These are phyloP conservation scores for Catalaphyllia jardinei DNA, from an alignment of 64 coral and sea anemone genomes.

Conservation along the genomic window DNA sequence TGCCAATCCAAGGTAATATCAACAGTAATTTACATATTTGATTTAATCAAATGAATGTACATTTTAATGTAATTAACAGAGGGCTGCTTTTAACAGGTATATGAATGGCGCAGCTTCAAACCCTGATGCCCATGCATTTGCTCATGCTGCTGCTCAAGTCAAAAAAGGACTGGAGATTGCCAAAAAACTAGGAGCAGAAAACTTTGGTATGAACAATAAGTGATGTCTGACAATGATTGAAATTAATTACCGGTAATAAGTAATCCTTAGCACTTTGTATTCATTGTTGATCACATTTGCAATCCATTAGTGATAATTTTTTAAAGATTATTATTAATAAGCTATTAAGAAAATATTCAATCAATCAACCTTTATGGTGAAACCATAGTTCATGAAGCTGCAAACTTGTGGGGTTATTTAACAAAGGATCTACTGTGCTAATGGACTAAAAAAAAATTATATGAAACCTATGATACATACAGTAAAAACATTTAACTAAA, in stretches of 20 bases:
- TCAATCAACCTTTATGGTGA: too few species aligned
- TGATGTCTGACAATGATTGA: background rate
- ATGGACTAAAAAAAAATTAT: too few species aligned
- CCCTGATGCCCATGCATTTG: slow-evolving; percentile 90
- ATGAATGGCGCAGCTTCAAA: slow-evolving; percentile 91
- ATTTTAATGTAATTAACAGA: background rate
- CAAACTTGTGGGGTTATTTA: too few species aligned
- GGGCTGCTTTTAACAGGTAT: slow-evolving; percentile 49
- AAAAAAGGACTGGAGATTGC: slow-evolving; percentile 92
- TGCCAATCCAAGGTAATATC: slow-evolving; percentile 70
- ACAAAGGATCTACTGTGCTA: too few species aligned
- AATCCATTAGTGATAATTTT: too few species aligned
- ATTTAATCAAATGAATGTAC: background rate
- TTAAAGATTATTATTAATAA: too few species aligned
- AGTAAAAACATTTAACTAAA: too few species aligned
- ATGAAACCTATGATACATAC: too few species aligned
- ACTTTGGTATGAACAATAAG: slow-evolving; percentile 71
- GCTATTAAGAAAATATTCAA: background rate
- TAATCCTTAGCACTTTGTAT: too few species aligned
- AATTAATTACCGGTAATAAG: background rate
- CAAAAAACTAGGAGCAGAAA: slow-evolving; percentile 92
- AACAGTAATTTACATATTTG: background rate
- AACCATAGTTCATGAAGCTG: too few species aligned
- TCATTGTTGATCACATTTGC: too few species aligned
- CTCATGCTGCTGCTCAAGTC: slow-evolving; percentile 92